Conservation (phyloP, 2,797 vertebrate genomes). For the Gallinago stenura region DNA sequence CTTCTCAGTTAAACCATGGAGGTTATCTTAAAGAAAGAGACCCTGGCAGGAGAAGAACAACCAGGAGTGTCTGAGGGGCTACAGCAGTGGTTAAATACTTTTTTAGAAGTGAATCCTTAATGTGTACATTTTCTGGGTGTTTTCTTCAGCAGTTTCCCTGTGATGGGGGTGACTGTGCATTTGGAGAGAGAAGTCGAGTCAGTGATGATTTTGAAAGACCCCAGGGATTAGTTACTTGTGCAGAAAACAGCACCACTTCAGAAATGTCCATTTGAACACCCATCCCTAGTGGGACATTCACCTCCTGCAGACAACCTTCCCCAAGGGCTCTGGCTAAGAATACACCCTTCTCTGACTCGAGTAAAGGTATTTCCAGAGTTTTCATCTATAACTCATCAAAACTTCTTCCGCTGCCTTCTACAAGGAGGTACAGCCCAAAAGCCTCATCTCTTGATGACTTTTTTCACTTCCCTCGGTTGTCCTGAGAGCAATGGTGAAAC, state of each 20-base stretch:
- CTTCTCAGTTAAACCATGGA: not conserved
- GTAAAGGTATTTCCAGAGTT: not conserved
- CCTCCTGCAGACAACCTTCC: not conserved
- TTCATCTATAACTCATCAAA: not conserved
- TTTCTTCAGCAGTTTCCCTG: not conserved
- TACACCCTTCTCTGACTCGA: not conserved
- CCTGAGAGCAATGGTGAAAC: not conserved
- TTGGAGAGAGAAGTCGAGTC: not conserved
- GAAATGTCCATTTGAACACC: rapidly evolving
- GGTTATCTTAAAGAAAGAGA: not conserved
- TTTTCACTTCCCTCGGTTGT: not conserved
- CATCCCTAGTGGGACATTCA: not conserved
- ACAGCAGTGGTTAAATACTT: not conserved
- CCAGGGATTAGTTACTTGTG: not conserved
- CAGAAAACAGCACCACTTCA: not conserved
- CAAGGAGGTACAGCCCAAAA: not conserved
- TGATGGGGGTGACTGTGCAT: not conserved
- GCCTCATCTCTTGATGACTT: not conserved
- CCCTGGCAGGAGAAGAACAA: not conserved
- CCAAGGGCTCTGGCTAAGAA: not conserved
- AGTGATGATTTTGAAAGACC: not conserved
- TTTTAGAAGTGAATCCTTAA: not conserved
- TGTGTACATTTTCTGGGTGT: not conserved
- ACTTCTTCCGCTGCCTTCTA: not conserved
- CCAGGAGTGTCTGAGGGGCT: not conserved